These are phyloP conservation scores for Heloderma charlesbogerti DNA, from an alignment of 2,113 vertebrate species.

Conservation along the genomic window DNA sequence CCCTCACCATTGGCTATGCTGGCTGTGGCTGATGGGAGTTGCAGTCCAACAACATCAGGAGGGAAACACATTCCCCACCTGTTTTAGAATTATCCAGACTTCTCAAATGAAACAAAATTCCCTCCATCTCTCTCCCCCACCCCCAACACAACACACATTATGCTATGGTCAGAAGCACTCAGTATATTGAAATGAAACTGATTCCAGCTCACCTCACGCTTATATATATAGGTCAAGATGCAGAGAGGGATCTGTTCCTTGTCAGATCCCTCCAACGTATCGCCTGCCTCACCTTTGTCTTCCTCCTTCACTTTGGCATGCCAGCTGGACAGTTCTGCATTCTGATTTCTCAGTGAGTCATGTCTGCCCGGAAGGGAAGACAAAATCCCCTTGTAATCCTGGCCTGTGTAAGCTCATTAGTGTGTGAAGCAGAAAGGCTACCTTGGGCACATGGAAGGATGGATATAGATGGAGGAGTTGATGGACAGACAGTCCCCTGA, in stretches of 20 bases:
- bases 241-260: not conserved
- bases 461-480: not conserved
- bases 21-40: too few species aligned
- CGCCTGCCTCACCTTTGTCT: too few species aligned
- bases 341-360: not conserved
- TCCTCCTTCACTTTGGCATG: not conserved
- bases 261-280: not conserved
- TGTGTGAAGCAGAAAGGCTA: not conserved
- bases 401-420: slow-evolving; percentile 28
- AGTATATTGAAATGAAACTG: not conserved
- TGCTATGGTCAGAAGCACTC: not conserved
- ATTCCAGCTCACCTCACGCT: not conserved
- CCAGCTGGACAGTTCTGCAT: not conserved
- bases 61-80: too few species aligned
- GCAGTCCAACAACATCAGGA: too few species aligned
- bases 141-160: too few species aligned
- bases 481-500: too few species aligned
- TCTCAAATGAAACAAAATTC: not conserved
- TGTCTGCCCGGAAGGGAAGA: not conserved
- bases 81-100: not conserved
- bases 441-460: not conserved
- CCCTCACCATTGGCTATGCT: too few species aligned
- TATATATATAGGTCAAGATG: not conserved
- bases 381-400: slow-evolving; percentile 22
- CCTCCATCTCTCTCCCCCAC: not conserved